These are phyloP conservation scores for Acanthis flammea DNA, from an alignment of 2,797 vertebrate species.

Conservation along the genomic window DNA sequence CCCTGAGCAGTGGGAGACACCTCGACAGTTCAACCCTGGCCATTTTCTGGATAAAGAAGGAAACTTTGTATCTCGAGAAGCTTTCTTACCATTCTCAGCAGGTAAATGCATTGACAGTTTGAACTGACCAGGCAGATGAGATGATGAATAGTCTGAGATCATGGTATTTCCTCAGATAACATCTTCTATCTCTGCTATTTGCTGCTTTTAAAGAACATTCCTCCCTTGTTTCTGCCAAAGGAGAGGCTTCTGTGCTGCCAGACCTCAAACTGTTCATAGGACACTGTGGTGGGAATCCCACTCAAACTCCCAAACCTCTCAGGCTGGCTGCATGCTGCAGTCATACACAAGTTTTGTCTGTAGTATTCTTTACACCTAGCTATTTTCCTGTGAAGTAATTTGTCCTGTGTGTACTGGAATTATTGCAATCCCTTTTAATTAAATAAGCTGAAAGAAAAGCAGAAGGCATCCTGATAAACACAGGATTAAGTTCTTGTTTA, in stretches of 20 bases:
- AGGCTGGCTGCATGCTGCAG: not conserved
- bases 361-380: not conserved
- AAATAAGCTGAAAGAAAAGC: not conserved
- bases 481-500: not conserved
- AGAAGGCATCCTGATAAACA: not conserved
- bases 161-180: not conserved
- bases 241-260: not conserved
- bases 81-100: slow-evolving; percentile 68
- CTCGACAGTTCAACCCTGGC: slow-evolving; percentile 58
- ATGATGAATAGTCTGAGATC: not conserved
- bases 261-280: not conserved
- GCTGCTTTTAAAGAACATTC: not conserved
- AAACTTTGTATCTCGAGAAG: slow-evolving; percentile 55
- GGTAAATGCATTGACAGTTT: slow-evolving; percentile 9
- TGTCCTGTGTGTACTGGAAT: not conserved
- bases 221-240: not conserved
- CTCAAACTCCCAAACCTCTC: not conserved
- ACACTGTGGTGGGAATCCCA: not conserved
- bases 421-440: not conserved
- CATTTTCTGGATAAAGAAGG: slow-evolving; percentile 69
- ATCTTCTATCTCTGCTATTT: not conserved
- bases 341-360: not conserved
- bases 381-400: not conserved
- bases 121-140: not conserved
- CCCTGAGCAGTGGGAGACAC: slow-evolving; percentile 64